Percentiles rank a stretch among this genome's conserved stretches.
Conservation (phyloP, 2,888 invertebrate species). For the Drosophila mercatorum region DNA sequence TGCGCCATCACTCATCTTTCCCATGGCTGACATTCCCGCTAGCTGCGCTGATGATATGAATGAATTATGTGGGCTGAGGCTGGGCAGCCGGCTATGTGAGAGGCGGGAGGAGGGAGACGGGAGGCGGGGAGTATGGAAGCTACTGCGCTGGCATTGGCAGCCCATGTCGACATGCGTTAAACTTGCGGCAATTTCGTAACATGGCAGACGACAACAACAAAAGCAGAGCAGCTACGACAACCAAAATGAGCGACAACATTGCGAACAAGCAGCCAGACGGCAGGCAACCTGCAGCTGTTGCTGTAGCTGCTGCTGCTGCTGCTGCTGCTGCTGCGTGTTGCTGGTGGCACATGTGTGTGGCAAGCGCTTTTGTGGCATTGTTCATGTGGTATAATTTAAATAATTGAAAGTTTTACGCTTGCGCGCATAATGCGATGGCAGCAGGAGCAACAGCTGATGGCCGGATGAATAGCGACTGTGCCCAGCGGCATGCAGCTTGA, state of each 20-base stretch:
- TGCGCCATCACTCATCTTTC: conserved; percentile 73
- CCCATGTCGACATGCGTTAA: conserved; percentile 79
- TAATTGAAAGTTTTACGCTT: conserved; percentile 83
- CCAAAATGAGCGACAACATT: conserved; percentile 40
- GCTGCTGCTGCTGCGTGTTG: conserved; percentile 28
- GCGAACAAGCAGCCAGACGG: conserved; percentile 48
- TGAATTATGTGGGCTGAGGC: conserved; percentile 76
- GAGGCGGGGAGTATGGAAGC: neutral
- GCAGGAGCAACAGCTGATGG: conserved; percentile 36
- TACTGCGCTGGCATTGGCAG: conserved; percentile 21
- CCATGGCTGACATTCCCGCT: conserved; percentile 42
- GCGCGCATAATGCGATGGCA: conserved; percentile 68
- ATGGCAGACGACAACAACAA: conserved; percentile 53
- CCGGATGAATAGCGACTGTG: conserved; percentile 32
- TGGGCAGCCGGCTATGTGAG: conserved; percentile 20
- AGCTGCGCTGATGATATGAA: conserved; percentile 79
- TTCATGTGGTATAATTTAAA: conserved; percentile 83
- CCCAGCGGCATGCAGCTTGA: conserved; percentile 13
- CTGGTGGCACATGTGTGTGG: conserved; percentile 66
- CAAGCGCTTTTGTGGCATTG: conserved; percentile 75
- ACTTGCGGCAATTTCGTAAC: conserved; percentile 81
- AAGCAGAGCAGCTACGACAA: conserved; percentile 3
- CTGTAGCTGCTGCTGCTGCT: conserved; percentile 10
- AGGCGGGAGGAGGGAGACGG: neutral
- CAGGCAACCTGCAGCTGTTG: conserved; percentile 72